Percentiles rank a stretch among this genome's conserved stretches.
phyloP scores from a whole-genome alignment of 2,888 invertebrate species.

The Polyommatus iphigenia region DNA sequence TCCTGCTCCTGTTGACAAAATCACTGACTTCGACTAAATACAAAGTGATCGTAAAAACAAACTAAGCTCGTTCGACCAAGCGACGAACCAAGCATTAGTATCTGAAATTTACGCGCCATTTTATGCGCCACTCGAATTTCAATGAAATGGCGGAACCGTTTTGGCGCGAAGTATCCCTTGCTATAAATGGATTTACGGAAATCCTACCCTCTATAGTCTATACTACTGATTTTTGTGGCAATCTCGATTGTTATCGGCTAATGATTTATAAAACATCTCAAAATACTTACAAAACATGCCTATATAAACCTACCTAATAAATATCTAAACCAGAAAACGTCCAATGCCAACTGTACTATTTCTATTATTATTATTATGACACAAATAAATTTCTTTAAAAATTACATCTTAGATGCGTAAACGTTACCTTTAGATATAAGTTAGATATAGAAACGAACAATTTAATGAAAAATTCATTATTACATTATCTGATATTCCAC shows the following conservation, averaged over 20 bases:
- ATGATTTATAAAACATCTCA: not conserved
- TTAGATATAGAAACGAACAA: not conserved
- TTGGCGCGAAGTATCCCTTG: constrained; percentile 38
- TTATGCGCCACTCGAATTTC: constrained; percentile 67
- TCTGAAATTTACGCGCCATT: constrained; percentile 62
- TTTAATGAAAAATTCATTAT: constrained; percentile 37
- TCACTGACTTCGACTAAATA: constrained; percentile 44
- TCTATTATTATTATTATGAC: too few species aligned
- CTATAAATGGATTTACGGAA: constrained; percentile 55
- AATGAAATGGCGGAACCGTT: constrained; percentile 53
- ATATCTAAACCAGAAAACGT: not conserved
- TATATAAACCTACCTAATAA: too few species aligned
- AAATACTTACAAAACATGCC: not conserved
- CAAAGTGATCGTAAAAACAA: constrained; percentile 54
- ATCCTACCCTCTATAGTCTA: constrained; percentile 43
- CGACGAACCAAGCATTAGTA: constrained; percentile 56
- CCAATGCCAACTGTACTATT: too few species aligned
- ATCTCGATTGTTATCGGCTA: not conserved
- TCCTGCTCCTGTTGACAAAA: constrained; percentile 33
- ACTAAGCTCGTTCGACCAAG: constrained; percentile 53
- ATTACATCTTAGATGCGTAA: not conserved
- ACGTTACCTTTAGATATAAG: not conserved
- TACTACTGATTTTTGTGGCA: not conserved
- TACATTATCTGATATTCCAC: constrained; percentile 46
- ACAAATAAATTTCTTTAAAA: not conserved